A percentile compares a stretch with the other conserved stretches of the same genome.
Evolutionary conservation across 2,797 vertebrate species (phyloP).

Genomic region (Sebastes diploproa): DNA sequence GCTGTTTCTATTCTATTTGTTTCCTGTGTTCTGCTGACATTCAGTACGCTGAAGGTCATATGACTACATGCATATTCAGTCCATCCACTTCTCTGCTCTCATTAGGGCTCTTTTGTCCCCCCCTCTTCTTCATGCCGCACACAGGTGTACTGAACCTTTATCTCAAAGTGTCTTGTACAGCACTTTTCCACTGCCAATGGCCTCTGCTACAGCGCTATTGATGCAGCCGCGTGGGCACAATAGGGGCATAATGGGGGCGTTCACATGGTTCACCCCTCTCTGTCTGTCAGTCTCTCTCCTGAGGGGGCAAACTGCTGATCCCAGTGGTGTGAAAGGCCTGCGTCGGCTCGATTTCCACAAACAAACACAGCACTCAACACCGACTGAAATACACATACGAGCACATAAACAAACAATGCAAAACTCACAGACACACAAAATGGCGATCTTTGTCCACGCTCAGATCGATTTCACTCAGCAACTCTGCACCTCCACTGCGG

Average conservation of each 20-base stretch:
- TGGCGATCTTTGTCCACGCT: conserved; percentile 55
- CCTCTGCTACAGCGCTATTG: conserved; percentile 63
- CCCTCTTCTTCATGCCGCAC: conserved; percentile 38
- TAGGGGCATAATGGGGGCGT: conserved; percentile 67
- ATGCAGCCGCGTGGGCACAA: conserved; percentile 71
- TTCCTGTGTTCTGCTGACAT: conserved; percentile 23
- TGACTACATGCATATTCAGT: not conserved
- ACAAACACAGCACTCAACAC: conserved; percentile 55
- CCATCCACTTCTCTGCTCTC: conserved; percentile 14
- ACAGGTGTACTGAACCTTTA: conserved; percentile 60
- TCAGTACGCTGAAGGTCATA: not conserved
- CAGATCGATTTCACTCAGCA: conserved; percentile 78
- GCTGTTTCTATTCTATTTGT: conserved; percentile 8
- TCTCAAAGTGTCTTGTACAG: conserved; percentile 75
- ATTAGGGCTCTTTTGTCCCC: conserved; percentile 34
- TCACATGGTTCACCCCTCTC: conserved; percentile 63
- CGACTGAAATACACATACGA: not conserved
- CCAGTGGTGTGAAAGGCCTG: conserved; percentile 70
- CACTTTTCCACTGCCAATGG: conserved; percentile 70
- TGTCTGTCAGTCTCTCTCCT: conserved; percentile 61
- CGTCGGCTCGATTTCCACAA: conserved; percentile 74
- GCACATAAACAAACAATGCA: conserved; percentile 41
- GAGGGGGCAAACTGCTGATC: conserved; percentile 82
- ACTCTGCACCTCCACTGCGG: conserved; percentile 45
- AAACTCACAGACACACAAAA: conserved; percentile 43